A percentile compares a stretch with the other conserved stretches of the same genome.
phyloP scores from a whole-genome alignment of 2,888 invertebrate genomes.

The Caenorhabditis doughertyi region DNA sequence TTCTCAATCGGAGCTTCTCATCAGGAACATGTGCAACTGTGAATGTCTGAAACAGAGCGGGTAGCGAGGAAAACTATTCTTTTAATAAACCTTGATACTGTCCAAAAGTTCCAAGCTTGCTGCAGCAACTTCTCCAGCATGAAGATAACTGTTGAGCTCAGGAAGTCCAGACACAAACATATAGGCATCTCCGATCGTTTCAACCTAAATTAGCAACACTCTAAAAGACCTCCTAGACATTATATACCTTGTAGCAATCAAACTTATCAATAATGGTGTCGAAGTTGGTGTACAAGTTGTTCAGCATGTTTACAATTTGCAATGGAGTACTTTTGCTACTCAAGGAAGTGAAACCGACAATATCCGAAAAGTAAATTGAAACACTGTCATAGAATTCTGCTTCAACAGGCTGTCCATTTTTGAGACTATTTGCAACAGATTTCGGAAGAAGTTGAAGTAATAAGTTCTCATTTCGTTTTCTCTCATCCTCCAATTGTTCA shows the following conservation, averaged over 20 bases:
- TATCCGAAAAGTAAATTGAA: conserved; percentile 74
- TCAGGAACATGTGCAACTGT: conserved; percentile 66
- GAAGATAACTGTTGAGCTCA: conserved; percentile 65
- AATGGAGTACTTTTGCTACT: conserved; percentile 72
- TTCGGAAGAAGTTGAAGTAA: conserved; percentile 88
- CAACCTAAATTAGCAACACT: conserved; percentile 46
- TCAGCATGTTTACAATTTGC: conserved; percentile 92
- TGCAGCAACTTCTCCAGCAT: conserved; percentile 73
- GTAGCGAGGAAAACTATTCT: too few relatives aligned
- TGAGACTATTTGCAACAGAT: conserved; percentile 68
- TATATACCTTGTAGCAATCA: conserved; percentile 70
- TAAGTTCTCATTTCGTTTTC: conserved; percentile 87
- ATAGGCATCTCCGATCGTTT: conserved; percentile 73
- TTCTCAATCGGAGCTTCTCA: conserved; percentile 66
- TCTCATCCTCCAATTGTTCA: conserved; percentile 92
- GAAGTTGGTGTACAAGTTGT: conserved; percentile 92
- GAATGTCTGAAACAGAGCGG: conserved; percentile 67
- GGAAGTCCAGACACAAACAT: conserved; percentile 74
- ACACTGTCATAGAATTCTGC: conserved; percentile 70
- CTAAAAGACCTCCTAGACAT: neutral
- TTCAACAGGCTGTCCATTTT: conserved; percentile 70
- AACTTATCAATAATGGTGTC: conserved; percentile 89
- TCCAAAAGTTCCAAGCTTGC: conserved; percentile 68
- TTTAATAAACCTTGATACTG: conserved; percentile 59
- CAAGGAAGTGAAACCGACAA: conserved; percentile 74